Conservation (phyloP, 2,888 invertebrate genomes). For the Drosophila siamana region DNA sequence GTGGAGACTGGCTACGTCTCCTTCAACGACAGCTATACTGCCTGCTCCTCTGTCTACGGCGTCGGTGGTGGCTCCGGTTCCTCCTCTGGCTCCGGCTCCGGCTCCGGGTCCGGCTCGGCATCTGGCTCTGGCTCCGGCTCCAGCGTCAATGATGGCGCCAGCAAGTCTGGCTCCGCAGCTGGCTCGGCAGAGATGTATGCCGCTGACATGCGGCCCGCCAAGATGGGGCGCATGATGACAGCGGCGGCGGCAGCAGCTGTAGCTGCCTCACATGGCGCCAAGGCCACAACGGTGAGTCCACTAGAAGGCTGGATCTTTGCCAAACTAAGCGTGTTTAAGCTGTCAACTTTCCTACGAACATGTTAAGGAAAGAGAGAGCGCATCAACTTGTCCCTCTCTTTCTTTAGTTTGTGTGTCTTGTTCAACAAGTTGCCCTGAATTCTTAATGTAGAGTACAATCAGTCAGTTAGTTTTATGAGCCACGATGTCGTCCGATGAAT, state of each 20-base stretch:
- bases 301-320: no score
- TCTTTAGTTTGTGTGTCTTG: no score
- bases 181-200: conserved; percentile 5
- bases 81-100: conserved; percentile 19
- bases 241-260: conserved; percentile 43
- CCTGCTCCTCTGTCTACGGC: conserved; percentile 70
- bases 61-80: conserved; percentile 37
- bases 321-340: no score
- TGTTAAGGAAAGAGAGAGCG: no score
- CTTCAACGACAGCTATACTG: conserved; percentile 72
- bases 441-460: no score
- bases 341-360: no score
- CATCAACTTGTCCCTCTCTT: no score
- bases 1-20: conserved; percentile 77
- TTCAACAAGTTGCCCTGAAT: no score
- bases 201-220: conserved; percentile 49
- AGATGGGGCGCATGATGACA: conserved; percentile 63
- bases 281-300: conserved; percentile 64
- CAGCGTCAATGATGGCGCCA: conserved; percentile 13
- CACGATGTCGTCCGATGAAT: no score
- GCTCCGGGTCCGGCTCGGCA: neutral
- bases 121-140: neutral
- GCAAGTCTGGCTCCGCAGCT: conserved; percentile 18
- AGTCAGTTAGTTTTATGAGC: no score
- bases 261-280: conserved; percentile 45